These are phyloP conservation scores for Esox lucius DNA, from an alignment of 2,797 vertebrate species.

Conservation along the genomic window DNA sequence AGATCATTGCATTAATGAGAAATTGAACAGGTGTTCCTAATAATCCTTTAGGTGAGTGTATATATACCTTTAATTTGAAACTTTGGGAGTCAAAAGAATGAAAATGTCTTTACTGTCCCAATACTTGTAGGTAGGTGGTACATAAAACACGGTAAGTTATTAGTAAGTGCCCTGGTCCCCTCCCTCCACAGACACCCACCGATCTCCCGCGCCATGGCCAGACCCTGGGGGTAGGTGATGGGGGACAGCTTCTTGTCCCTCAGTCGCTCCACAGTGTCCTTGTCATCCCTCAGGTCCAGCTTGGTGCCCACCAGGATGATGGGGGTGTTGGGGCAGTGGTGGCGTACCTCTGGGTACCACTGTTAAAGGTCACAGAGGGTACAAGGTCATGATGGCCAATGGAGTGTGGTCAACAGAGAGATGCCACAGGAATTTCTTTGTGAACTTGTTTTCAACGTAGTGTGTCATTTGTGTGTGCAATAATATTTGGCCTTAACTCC, in stretches of 20 bases:
- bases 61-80: no score
- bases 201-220: conserved; percentile 89
- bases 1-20: no score
- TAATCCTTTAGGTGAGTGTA: no score
- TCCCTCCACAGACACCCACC: conserved; percentile 68
- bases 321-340: conserved; percentile 89
- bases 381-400: conserved; percentile 1
- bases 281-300: conserved; percentile 87
- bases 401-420: not conserved
- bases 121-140: no score
- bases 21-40: no score
- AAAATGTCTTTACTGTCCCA: no score
- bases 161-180: no score
- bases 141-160: no score
- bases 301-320: conserved; percentile 90
- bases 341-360: conserved; percentile 93
- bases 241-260: conserved; percentile 87
- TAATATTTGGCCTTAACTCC: no score
- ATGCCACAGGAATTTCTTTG: not conserved
- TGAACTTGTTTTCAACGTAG: no score
- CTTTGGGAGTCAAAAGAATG: no score
- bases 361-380: conserved; percentile 37
- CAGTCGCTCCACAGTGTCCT: conserved; percentile 86
- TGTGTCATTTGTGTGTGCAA: no score
- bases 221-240: conserved; percentile 87